Conservation (phyloP, 2,888 invertebrate species). For the Brachypalpus laphriformis region DNA sequence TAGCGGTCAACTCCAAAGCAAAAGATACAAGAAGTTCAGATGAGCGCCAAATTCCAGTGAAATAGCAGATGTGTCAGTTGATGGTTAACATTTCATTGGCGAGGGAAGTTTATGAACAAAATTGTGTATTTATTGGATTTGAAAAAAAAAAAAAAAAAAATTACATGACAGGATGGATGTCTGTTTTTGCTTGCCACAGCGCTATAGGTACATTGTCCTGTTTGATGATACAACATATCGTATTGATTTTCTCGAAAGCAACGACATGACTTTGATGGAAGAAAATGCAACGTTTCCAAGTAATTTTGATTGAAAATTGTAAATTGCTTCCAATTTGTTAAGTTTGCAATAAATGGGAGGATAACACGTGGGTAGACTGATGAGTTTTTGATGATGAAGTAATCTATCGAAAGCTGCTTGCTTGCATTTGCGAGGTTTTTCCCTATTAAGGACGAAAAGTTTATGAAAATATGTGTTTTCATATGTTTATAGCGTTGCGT, state of each 20-base stretch:
- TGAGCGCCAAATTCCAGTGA: slow-evolving; percentile 26
- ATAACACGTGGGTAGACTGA: background rate
- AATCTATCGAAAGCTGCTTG: no score
- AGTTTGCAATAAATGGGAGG: background rate
- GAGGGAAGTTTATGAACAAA: background rate
- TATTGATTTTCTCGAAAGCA: background rate
- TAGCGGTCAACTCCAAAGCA: background rate
- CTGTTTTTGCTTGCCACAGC: background rate
- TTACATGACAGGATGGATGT: background rate
- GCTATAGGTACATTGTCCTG: background rate
- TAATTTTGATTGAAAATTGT: background rate
- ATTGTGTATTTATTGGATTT: background rate
- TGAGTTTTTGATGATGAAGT: background rate
- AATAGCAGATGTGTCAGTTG: slow-evolving; percentile 1
- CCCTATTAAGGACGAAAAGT: no score
- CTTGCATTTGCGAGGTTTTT: no score
- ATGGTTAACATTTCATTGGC: background rate
- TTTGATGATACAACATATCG: background rate
- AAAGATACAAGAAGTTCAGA: background rate
- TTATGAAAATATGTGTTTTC: no score
- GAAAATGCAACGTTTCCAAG: background rate
- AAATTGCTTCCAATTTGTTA: background rate
- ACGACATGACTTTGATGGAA: background rate
- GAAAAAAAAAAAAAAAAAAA: background rate
- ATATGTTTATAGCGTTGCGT: no score